phyloP scores from a whole-genome alignment of 2,113 vertebrate species.

The Anseranas semipalmata region DNA sequence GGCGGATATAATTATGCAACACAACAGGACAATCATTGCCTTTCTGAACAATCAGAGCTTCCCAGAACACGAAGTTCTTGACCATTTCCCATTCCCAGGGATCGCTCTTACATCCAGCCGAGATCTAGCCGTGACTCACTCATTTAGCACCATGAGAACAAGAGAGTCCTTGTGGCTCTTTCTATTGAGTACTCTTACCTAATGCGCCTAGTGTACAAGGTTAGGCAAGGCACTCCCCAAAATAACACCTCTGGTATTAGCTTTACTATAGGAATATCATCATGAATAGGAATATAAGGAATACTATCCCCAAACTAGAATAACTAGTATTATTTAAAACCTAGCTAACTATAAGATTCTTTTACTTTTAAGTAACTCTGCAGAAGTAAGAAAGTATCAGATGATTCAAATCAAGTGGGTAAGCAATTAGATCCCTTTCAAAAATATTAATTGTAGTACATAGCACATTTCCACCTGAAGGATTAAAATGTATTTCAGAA shows the following conservation, averaged over 20 bases:
- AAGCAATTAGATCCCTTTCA: neutral
- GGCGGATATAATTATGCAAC: neutral
- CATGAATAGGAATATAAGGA: neutral
- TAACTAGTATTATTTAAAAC: neutral
- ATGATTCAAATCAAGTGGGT: accelerated
- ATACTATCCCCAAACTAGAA: neutral
- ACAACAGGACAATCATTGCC: neutral
- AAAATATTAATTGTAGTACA: accelerated
- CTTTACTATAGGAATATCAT: neutral
- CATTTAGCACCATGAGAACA: neutral
- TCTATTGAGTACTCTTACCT: neutral
- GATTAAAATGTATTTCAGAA: neutral
- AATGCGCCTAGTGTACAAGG: accelerated
- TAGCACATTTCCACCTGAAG: neutral
- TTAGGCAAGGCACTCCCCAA: neutral
- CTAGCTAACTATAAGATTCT: accelerated
- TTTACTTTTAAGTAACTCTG: neutral
- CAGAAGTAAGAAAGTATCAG: neutral
- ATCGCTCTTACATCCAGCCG: neutral
- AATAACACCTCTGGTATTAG: neutral
- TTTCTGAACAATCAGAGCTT: neutral
- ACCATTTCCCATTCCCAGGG: neutral
- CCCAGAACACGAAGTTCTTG: slow-evolving; percentile 4
- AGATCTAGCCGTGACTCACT: neutral
- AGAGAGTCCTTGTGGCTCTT: neutral